Conservation (phyloP, 2,888 invertebrate species). For the Drosophila prostipennis region DNA sequence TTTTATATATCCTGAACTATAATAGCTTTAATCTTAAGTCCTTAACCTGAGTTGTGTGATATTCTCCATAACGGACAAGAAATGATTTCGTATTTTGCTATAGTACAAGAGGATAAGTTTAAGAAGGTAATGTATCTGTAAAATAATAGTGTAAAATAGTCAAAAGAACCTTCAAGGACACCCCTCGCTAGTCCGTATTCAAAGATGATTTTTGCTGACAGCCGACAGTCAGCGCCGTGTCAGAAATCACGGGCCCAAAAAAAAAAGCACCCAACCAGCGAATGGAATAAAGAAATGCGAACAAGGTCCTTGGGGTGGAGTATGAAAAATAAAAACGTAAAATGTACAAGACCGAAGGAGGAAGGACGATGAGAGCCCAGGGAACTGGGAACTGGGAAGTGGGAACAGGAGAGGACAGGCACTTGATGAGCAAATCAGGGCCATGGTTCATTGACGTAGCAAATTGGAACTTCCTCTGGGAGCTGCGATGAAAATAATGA, state of each 20-base stretch:
- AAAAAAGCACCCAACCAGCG: constrained; percentile 13
- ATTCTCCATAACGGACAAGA: background rate
- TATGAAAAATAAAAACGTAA: constrained; percentile 7
- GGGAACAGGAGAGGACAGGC: constrained; percentile 34
- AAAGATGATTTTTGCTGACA: constrained; percentile 72
- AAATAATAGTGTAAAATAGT: background rate
- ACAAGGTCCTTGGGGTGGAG: constrained; percentile 24
- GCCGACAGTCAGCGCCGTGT: constrained; percentile 68
- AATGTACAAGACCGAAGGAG: constrained; percentile 19
- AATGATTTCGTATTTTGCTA: too few relatives aligned
- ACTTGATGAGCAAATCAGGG: constrained; percentile 61
- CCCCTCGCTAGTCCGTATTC: constrained; percentile 51
- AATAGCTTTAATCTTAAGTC: too few relatives aligned
- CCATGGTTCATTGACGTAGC: constrained; percentile 81
- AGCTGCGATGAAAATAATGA: constrained; percentile 43
- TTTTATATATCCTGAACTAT: too few relatives aligned
- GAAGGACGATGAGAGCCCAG: constrained; percentile 27
- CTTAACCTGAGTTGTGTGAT: too few relatives aligned
- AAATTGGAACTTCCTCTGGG: constrained; percentile 81
- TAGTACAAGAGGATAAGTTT: too few relatives aligned
- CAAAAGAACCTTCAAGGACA: background rate
- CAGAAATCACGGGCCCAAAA: constrained; percentile 42
- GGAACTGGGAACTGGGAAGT: constrained; percentile 2
- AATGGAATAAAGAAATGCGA: constrained; percentile 20
- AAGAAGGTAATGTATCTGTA: too few relatives aligned